Evolutionary conservation across 2,888 invertebrate species (phyloP).

Genomic region (Danaus chrysippus): DNA sequence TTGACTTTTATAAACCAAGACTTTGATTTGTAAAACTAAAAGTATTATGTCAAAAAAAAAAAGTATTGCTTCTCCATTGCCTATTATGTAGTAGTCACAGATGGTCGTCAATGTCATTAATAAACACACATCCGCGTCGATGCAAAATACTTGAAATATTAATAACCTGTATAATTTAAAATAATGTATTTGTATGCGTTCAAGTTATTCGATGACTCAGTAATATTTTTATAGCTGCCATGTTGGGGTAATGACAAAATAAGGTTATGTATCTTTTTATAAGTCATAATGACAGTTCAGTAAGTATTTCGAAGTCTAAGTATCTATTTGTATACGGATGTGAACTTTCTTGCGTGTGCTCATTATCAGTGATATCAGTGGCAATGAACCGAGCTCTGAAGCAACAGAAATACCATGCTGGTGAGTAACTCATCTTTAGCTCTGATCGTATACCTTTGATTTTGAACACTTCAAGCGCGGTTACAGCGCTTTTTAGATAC

Average conservation of each 20-base stretch:
- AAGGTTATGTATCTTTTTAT: neutral
- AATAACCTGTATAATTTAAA: conserved; percentile 14
- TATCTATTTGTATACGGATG: conserved; percentile 28
- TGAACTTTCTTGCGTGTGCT: conserved; percentile 34
- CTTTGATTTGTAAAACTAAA: neutral
- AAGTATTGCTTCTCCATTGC: neutral
- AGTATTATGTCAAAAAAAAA: neutral
- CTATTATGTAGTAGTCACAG: neutral
- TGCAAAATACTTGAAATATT: conserved; percentile 26
- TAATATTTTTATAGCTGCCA: too few relatives aligned
- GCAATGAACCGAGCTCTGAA: conserved; percentile 34
- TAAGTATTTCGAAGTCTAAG: neutral
- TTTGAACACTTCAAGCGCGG: neutral
- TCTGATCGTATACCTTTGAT: conserved; percentile 14
- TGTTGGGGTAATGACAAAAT: too few relatives aligned
- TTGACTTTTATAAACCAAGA: too few relatives aligned
- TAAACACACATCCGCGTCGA: conserved; percentile 33
- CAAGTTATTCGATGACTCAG: too few relatives aligned
- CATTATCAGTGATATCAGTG: conserved; percentile 31
- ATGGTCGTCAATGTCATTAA: conserved; percentile 14
- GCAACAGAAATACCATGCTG: conserved; percentile 33
- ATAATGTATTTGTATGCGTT: conserved; percentile 17
- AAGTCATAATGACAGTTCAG: neutral
- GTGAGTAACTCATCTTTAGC: conserved; percentile 33
- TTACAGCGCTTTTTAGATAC: neutral